These are phyloP conservation scores for Danio jaintianensis DNA, from an alignment of 2,797 vertebrate genomes.

Conservation along the genomic window DNA sequence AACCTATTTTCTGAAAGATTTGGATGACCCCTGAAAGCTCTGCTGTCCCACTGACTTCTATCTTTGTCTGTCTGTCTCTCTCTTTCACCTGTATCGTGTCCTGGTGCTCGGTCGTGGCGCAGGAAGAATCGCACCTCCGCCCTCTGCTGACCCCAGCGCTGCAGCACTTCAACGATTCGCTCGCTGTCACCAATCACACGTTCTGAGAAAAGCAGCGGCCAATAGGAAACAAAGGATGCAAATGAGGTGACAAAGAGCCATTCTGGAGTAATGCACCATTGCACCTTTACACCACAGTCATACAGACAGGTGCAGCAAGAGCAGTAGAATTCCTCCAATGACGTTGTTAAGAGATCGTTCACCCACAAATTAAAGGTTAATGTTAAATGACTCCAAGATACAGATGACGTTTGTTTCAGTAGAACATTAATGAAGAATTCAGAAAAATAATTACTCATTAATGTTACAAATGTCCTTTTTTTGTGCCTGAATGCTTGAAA, in stretches of 20 bases:
- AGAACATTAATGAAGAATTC: background rate
- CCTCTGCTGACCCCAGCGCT: slow-evolving; percentile 86
- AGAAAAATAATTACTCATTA: too few relatives aligned
- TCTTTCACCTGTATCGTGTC: slow-evolving; percentile 78
- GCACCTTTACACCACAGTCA: background rate
- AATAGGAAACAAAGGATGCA: slow-evolving; percentile 32
- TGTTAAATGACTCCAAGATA: too few relatives aligned
- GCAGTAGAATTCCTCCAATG: background rate
- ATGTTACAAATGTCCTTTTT: too few relatives aligned
- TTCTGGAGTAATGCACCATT: slow-evolving; percentile 13
- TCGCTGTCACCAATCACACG: slow-evolving; percentile 85
- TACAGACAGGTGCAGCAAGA: slow-evolving; percentile 8
- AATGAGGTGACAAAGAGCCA: slow-evolving; percentile 24
- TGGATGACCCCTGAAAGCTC: background rate
- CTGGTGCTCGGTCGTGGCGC: slow-evolving; percentile 82
- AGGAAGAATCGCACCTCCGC: slow-evolving; percentile 90
- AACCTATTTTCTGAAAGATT: background rate
- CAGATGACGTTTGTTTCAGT: too few relatives aligned
- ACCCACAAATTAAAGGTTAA: background rate
- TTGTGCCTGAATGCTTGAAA: too few relatives aligned
- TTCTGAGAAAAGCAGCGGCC: slow-evolving; percentile 73
- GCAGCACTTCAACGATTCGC: slow-evolving; percentile 87
- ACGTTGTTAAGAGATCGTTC: background rate
- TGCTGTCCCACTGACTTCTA: slow-evolving; percentile 4
- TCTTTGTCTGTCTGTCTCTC: background rate